A percentile compares a stretch with the other conserved stretches of the same genome.
Conservation (phyloP, 1,140 invertebrate species). For the Calliphora vicina region DNA sequence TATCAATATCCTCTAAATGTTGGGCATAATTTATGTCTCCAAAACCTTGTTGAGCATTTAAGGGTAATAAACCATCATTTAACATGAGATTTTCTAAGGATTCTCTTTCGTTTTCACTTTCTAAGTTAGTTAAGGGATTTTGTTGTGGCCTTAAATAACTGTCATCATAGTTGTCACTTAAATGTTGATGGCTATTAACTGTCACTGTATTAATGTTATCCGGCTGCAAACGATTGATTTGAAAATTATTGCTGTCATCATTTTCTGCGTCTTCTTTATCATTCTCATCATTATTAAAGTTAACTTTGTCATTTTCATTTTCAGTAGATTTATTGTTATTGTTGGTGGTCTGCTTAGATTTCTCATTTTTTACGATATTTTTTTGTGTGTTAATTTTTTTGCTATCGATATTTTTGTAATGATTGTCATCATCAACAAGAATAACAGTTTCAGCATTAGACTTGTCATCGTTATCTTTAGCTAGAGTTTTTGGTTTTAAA, state of each 20-base stretch:
- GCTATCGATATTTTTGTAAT: background rate
- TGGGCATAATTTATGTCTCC: background rate
- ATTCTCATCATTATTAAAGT: background rate
- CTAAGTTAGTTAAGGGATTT: background rate
- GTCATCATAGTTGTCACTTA: constrained; percentile 56
- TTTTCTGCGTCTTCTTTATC: background rate
- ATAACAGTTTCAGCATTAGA: background rate
- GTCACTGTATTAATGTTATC: constrained; percentile 43
- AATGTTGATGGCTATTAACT: constrained; percentile 60
- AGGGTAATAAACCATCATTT: constrained; percentile 46
- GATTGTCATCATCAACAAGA: background rate
- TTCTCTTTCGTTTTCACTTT: background rate
- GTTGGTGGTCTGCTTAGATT: no score
- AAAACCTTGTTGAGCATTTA: constrained; percentile 36
- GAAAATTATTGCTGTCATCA: constrained; percentile 56
- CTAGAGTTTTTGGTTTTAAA: background rate
- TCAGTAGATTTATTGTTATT: no score
- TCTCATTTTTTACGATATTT: no score
- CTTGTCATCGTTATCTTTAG: background rate
- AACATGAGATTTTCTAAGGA: constrained; percentile 51
- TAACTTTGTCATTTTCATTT: constrained; percentile 34
- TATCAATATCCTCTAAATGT: constrained; percentile 52
- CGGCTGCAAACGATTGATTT: constrained; percentile 48
- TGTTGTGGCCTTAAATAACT: constrained; percentile 5
- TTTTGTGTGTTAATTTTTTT: background rate